Percentiles rank a stretch among this genome's conserved stretches.
Evolutionary conservation across 2,888 invertebrate species (phyloP).

Genomic region (Diplazon laetatorius): DNA sequence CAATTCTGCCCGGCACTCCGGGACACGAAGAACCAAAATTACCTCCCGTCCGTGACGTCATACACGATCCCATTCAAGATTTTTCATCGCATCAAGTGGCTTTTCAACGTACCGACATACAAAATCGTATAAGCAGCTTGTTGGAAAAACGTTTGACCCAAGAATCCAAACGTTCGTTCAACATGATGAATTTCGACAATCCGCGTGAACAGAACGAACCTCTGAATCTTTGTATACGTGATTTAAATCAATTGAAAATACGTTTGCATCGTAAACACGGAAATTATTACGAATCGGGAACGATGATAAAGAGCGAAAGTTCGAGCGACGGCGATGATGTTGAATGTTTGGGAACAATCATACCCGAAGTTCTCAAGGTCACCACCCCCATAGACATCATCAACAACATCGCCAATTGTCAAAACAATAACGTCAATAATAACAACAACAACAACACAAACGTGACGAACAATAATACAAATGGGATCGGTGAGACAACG

Average conservation of each 20-base stretch:
- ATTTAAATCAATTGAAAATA: constrained; percentile 88
- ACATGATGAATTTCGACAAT: constrained; percentile 78
- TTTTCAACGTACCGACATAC: constrained; percentile 86
- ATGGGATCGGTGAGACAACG: constrained; percentile 80
- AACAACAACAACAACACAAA: constrained; percentile 64
- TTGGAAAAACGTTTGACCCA: constrained; percentile 88
- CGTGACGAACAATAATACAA: constrained; percentile 67
- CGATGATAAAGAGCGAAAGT: constrained; percentile 86
- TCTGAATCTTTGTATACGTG: constrained; percentile 92
- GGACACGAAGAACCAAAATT: constrained; percentile 82
- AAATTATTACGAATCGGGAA: constrained; percentile 85
- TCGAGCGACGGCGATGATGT: constrained; percentile 83
- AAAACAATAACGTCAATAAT: constrained; percentile 59
- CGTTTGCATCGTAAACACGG: constrained; percentile 86
- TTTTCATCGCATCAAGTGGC: constrained; percentile 73
- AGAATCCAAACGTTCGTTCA: constrained; percentile 86
- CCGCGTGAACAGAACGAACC: constrained; percentile 87
- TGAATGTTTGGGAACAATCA: constrained; percentile 80
- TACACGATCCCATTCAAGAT: constrained; percentile 67
- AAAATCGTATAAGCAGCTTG: constrained; percentile 88
- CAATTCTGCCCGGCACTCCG: constrained; percentile 91
- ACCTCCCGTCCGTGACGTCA: constrained; percentile 69
- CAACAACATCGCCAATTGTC: constrained; percentile 48
- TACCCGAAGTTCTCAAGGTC: constrained; percentile 47
- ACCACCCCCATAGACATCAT: constrained; percentile 60